Evolutionary conservation across 2,113 vertebrate genomes (phyloP), one percentile per base, ranked within the genome.

Genomic region (Micromys minutus): DNA sequence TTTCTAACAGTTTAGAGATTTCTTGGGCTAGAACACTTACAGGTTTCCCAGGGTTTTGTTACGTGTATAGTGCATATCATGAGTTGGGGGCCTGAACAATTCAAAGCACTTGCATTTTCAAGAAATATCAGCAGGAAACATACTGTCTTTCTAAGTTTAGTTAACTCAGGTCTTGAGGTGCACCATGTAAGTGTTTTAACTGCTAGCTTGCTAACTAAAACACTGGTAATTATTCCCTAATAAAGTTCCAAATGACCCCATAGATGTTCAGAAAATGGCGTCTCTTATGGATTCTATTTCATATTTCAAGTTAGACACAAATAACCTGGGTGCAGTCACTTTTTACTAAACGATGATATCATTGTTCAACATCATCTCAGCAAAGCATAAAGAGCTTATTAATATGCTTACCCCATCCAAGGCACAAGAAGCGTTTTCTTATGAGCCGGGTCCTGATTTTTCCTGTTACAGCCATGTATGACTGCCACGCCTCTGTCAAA

Each of bases 401-500:
- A 79, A 86, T 42, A 22, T 88, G 98, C 99, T 99, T 98, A 99
- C 99, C 99, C 99, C 99, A 99, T 98, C 99, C 99, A 97, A 99
- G 99, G 98, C 99, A 99, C 97, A 99, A 98, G 98, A 99, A 99
- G 81, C 99, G 99, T 97, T 99, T 99, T 92, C 99, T 99, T 98
- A 99, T 99, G 94, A 99, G 99, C 83, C 99, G 99, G 89, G 99
- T 99, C 97, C 99, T 99, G 94, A 99, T 99, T 98, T 99, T 99
- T 97, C 99, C 99, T 29, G 99, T 99, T 96, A 99, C 99, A 95
- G 99, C 99, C 99, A 99, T 99, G 97, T 99, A 99, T 77, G 99
- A 99, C 98, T 99, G 99, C 99, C 99, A 99, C 88, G 99, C 99
- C 98, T 99, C 99, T 45, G 99, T 99, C 98, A 99, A 98, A 96